Percentiles rank a stretch among this genome's conserved stretches.
Evolutionary conservation across 2,888 invertebrate genomes (phyloP).

Genomic region (Xestia ashworthii): DNA sequence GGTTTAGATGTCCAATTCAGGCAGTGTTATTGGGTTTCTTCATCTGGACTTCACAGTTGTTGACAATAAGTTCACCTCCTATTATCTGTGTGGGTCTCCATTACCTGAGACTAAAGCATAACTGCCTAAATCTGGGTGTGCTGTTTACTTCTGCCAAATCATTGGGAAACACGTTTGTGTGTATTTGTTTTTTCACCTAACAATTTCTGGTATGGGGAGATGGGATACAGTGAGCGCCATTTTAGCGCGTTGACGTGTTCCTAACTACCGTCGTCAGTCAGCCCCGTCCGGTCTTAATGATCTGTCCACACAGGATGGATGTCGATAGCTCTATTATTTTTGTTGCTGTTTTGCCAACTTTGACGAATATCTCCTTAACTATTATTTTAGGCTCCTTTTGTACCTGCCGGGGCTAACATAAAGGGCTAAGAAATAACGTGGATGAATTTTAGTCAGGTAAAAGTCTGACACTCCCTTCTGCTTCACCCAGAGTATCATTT

Average conservation of each 20-base stretch:
- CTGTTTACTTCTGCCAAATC: neutral
- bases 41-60: neutral
- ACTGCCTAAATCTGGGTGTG: neutral
- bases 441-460: too few species aligned
- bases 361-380: conserved; percentile 54
- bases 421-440: too few species aligned
- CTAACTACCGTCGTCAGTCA: conserved; percentile 76
- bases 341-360: conserved; percentile 47
- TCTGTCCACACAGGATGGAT: conserved; percentile 81
- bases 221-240: conserved; percentile 68
- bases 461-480: too few species aligned
- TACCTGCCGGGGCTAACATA: too few species aligned
- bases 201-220: conserved; percentile 6
- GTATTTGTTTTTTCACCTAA: neutral
- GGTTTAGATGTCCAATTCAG: neutral
- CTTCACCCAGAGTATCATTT: too few species aligned
- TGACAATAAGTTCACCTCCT: neutral
- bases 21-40: neutral
- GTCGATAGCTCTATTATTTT: conserved; percentile 72
- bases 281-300: conserved; percentile 78
- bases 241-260: conserved; percentile 70
- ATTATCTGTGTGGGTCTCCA: neutral
- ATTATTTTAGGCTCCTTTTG: neutral
- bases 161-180: neutral
- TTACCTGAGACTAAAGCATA: neutral